Conservation (phyloP, 2,113 vertebrate genomes). For the Xiphophorus hellerii region DNA sequence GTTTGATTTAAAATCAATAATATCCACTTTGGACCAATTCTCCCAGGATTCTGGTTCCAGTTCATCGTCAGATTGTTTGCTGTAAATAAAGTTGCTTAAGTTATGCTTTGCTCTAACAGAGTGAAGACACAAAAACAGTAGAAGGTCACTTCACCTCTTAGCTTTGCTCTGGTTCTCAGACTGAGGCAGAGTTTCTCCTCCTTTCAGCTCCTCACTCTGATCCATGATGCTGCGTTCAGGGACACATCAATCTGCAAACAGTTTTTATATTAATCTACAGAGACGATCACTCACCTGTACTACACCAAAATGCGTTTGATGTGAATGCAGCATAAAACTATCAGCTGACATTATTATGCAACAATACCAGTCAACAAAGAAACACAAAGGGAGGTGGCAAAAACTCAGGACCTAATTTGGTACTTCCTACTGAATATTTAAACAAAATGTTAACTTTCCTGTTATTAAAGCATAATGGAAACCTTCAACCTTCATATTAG, state of each 20-base stretch:
- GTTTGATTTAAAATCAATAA: not conserved
- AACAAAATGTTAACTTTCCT: too few relatives aligned
- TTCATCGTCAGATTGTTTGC: not conserved
- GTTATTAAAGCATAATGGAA: too few relatives aligned
- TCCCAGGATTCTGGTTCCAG: not conserved
- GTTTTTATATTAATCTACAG: too few relatives aligned
- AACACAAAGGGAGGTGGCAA: too few relatives aligned
- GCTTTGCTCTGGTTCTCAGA: not conserved
- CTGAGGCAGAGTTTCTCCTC: not conserved
- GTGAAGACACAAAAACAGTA: not conserved
- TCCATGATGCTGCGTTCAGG: not conserved
- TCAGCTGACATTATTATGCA: too few relatives aligned
- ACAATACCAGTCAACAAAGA: too few relatives aligned
- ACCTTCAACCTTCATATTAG: too few relatives aligned
- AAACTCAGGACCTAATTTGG: too few relatives aligned
- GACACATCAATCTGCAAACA: not conserved
- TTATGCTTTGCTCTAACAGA: not conserved
- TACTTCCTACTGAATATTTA: too few relatives aligned
- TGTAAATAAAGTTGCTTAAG: not conserved
- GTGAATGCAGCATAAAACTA: too few relatives aligned
- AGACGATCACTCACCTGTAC: not conserved
- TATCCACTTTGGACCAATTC: fast-evolving
- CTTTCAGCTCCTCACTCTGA: not conserved
- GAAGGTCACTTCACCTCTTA: not conserved
- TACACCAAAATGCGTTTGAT: too few relatives aligned